Percentiles rank a stretch among this genome's conserved stretches.
phyloP scores from a whole-genome alignment of 2,888 invertebrate species.

The Eulithis prunata region DNA sequence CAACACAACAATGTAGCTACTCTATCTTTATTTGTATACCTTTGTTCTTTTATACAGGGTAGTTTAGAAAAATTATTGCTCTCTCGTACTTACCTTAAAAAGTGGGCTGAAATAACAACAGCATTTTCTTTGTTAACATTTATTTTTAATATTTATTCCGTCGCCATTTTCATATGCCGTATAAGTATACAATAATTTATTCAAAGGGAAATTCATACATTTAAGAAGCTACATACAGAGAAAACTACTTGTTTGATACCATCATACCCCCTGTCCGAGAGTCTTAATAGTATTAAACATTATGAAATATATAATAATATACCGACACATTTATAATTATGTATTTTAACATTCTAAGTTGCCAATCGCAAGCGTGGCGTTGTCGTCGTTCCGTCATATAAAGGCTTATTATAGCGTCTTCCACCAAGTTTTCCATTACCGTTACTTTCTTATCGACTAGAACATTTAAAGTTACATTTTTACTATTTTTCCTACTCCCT shows the following conservation, averaged over 20 bases:
- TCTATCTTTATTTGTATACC: not conserved
- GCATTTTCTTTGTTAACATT: conserved; percentile 76
- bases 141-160: conserved; percentile 68
- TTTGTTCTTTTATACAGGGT: not conserved
- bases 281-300: conserved; percentile 65
- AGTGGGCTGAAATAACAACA: conserved; percentile 41
- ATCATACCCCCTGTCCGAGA: conserved; percentile 76
- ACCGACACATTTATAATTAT: conserved; percentile 67
- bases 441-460: conserved; percentile 77
- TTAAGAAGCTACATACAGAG: conserved; percentile 80
- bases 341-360: conserved; percentile 76
- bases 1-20: not conserved
- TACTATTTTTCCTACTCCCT: conserved; percentile 76
- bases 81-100: conserved; percentile 5
- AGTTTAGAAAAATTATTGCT: not conserved
- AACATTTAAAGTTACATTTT: conserved; percentile 77
- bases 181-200: conserved; percentile 66
- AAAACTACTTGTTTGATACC: conserved; percentile 77
- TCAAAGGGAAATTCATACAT: conserved; percentile 72
- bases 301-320: conserved; percentile 59
- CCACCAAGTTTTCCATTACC: conserved; percentile 80
- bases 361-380: conserved; percentile 82
- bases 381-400: conserved; percentile 60
- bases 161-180: conserved; percentile 77
- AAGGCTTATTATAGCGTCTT: conserved; percentile 83